phyloP scores from a whole-genome alignment of 2,888 invertebrate species.

The Pandemis cinnamomeana region DNA sequence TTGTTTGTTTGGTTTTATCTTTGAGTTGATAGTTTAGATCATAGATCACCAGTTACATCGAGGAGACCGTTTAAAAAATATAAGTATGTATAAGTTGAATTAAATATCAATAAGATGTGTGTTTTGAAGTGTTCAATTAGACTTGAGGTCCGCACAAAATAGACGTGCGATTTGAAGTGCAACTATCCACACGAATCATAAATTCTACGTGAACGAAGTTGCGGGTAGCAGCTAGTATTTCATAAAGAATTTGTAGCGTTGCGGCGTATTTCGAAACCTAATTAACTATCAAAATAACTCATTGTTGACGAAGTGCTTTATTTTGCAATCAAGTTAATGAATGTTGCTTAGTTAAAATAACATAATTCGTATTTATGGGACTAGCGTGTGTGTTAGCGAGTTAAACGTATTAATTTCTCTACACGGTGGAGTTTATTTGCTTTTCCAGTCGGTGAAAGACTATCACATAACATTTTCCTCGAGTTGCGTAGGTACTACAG shows the following conservation, averaged over 20 bases:
- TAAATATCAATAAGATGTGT: too few relatives aligned
- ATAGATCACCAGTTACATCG: too few relatives aligned
- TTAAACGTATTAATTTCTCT: constrained; percentile 37
- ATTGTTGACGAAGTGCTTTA: background rate
- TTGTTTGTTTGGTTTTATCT: background rate
- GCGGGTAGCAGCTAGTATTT: background rate
- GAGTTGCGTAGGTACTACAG: constrained; percentile 53
- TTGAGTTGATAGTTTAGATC: background rate
- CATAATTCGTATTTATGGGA: constrained; percentile 26
- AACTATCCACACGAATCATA: too few relatives aligned
- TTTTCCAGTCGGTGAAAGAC: constrained; percentile 51
- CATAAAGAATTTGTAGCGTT: background rate
- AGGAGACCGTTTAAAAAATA: too few relatives aligned
- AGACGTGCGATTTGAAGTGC: too few relatives aligned
- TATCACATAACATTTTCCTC: constrained; percentile 56
- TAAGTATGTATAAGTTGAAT: too few relatives aligned
- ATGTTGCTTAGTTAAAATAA: constrained; percentile 26
- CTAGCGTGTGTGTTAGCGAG: constrained; percentile 29
- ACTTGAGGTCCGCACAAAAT: background rate
- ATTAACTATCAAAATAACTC: constrained; percentile 11
- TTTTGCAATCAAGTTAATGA: constrained; percentile 12
- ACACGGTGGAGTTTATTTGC: constrained; percentile 53
- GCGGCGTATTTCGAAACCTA: background rate
- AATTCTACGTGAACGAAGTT: too few relatives aligned
- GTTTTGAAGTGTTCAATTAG: background rate